Conservation (phyloP, 2,888 invertebrate species). For the Oxytorus armatus region DNA sequence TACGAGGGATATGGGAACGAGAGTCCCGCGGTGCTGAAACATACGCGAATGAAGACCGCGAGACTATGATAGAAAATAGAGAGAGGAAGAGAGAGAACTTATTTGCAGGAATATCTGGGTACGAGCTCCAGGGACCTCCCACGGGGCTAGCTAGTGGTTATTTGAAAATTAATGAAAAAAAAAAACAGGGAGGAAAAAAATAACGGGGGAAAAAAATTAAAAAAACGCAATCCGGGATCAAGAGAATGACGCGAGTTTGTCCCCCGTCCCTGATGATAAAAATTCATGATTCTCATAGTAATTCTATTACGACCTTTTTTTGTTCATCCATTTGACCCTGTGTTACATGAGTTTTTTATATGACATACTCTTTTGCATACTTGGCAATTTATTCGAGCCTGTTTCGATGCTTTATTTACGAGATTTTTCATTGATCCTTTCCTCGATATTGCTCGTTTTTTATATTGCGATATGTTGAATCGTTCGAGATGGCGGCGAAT, state of each 20-base stretch:
- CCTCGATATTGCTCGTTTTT: conserved; percentile 25
- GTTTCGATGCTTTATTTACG: conserved; percentile 52
- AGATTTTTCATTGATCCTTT: conserved; percentile 33
- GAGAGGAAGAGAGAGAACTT: conserved; percentile 28
- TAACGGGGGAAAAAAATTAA: conserved; percentile 34
- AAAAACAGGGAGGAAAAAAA: conserved; percentile 32
- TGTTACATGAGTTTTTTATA: conserved; percentile 37
- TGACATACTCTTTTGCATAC: conserved; percentile 13
- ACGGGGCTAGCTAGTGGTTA: conserved; percentile 64
- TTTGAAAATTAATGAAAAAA: conserved; percentile 66
- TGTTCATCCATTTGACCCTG: background rate
- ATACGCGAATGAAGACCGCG: conserved; percentile 55
- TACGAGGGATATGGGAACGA: conserved; percentile 36
- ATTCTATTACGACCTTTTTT: conserved; percentile 18
- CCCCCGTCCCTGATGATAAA: conserved; percentile 28
- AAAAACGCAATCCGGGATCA: conserved; percentile 26
- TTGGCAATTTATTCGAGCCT: conserved; percentile 30
- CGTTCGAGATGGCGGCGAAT: background rate
- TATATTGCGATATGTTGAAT: conserved; percentile 4
- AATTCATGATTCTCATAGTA: conserved; percentile 42
- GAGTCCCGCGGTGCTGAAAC: conserved; percentile 52
- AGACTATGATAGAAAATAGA: conserved; percentile 19
- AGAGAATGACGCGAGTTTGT: conserved; percentile 39
- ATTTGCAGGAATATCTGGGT: conserved; percentile 43
- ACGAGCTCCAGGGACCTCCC: conserved; percentile 35